Percentiles rank a stretch among this genome's conserved stretches.
Conservation (phyloP, 2,888 invertebrate species). For the Drosophila tripunctata region DNA sequence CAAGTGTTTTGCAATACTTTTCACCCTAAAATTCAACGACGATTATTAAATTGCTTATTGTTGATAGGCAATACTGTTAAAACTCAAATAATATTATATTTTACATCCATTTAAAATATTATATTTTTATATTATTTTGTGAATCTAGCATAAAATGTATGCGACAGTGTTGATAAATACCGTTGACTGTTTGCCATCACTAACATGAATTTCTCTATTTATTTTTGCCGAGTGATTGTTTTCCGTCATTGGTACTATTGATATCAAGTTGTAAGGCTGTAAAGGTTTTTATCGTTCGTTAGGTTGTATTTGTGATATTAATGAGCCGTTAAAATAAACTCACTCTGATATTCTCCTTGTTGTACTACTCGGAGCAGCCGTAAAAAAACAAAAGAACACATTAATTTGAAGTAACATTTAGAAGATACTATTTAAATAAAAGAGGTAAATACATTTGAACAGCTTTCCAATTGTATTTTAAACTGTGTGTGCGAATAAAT, state of each 20-base stretch:
- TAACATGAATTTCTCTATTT: not conserved
- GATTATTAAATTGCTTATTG: no score
- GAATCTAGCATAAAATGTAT: not conserved
- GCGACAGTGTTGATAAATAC: not conserved
- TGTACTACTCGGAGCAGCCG: slow-evolving; percentile 27
- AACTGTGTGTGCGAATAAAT: not conserved
- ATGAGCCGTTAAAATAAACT: slow-evolving; percentile 37
- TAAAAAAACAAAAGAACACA: slow-evolving; percentile 28
- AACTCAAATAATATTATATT: no score
- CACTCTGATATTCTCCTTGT: slow-evolving; percentile 33
- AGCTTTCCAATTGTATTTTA: not conserved
- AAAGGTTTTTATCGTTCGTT: slow-evolving; percentile 54
- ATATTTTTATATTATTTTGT: not conserved
- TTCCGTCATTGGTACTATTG: slow-evolving; percentile 66
- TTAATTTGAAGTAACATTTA: slow-evolving; percentile 14
- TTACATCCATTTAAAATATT: no score
- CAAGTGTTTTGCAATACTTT: no score
- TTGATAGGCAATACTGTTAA: no score
- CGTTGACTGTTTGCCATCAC: not conserved
- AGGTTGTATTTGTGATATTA: slow-evolving; percentile 60
- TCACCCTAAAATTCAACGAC: no score
- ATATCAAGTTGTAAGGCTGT: slow-evolving; percentile 74
- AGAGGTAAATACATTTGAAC: slow-evolving; percentile 6
- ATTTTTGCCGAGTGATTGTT: slow-evolving; percentile 34
- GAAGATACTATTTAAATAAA: slow-evolving; percentile 3